Percentiles rank a stretch among this genome's conserved stretches.
phyloP scores from a whole-genome alignment of 1,140 invertebrate genomes.

The Phenacoccus solenopsis region DNA sequence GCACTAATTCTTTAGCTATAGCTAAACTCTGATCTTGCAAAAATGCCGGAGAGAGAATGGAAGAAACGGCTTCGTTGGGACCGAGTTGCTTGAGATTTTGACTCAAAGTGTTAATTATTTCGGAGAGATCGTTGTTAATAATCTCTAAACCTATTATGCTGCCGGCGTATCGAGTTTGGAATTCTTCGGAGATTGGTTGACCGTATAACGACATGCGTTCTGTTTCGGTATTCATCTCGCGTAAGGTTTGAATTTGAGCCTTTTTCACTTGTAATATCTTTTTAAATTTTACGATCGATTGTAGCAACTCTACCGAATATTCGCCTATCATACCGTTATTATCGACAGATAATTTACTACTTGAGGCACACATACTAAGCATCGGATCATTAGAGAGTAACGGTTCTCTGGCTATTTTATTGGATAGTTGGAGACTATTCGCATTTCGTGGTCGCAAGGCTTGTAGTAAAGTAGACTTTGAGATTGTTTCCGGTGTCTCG shows the following conservation, averaged over 20 bases:
- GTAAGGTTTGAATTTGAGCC: conserved; percentile 62
- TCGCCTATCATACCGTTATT: conserved; percentile 19
- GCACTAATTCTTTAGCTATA: conserved; percentile 68
- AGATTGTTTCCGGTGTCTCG: conserved; percentile 80
- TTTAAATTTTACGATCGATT: conserved; percentile 45
- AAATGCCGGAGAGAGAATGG: conserved; percentile 60
- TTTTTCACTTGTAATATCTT: conserved; percentile 77
- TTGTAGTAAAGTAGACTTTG: conserved; percentile 68
- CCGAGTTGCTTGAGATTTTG: conserved; percentile 21
- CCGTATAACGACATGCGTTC: conserved; percentile 74
- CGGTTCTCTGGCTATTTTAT: conserved; percentile 19
- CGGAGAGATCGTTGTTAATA: conserved; percentile 77
- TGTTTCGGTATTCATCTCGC: conserved; percentile 80
- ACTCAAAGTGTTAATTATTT: conserved; percentile 33
- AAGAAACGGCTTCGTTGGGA: conserved; percentile 40
- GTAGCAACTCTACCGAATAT: conserved; percentile 21
- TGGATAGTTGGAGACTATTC: conserved; percentile 18
- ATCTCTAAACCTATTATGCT: conserved; percentile 82
- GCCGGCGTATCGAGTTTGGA: conserved; percentile 78
- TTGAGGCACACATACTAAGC: not conserved
- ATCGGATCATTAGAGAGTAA: conserved; percentile 11
- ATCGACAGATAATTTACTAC: not conserved
- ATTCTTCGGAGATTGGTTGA: conserved; percentile 63
- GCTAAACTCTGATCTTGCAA: conserved; percentile 72
- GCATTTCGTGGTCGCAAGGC: conserved; percentile 52